phyloP scores from a whole-genome alignment of 2,797 vertebrate genomes.

The Intellagama lesueurii region DNA sequence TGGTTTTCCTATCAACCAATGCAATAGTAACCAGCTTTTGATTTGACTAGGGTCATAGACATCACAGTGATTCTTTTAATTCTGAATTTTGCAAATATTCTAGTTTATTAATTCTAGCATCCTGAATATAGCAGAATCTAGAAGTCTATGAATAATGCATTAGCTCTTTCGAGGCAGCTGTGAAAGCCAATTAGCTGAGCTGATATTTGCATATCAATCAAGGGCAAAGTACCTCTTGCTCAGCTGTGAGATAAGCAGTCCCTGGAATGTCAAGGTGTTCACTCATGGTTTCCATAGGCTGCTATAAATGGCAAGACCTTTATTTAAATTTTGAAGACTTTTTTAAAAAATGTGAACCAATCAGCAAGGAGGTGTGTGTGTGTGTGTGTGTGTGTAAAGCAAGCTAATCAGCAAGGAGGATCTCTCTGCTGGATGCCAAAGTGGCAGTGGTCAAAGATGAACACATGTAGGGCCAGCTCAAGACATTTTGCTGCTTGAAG shows the following conservation, averaged over 20 bases:
- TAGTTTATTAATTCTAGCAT: not conserved
- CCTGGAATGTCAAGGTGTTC: not conserved
- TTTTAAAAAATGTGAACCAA: not conserved
- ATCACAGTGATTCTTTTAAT: not conserved
- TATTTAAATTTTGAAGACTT: not conserved
- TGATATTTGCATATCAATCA: constrained; percentile 74
- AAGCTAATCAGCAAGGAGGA: not conserved
- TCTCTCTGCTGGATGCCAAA: not conserved
- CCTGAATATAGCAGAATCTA: constrained; percentile 54
- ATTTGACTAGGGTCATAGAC: not conserved
- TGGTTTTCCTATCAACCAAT: not conserved
- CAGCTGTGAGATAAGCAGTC: constrained; percentile 42
- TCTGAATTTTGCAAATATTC: not conserved
- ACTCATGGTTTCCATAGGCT: not conserved
- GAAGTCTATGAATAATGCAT: constrained; percentile 74
- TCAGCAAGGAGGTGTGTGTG: not conserved
- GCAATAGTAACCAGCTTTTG: not conserved
- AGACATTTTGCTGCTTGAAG: not conserved
- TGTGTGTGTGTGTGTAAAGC: no score
- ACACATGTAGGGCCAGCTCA: not conserved
- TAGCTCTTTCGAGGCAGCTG: constrained; percentile 67
- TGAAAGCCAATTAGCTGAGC: constrained; percentile 74
- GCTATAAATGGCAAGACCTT: not conserved
- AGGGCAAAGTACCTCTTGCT: constrained; percentile 60
- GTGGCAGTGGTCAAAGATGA: not conserved